These are phyloP conservation scores for Grantiella picta DNA, from an alignment of 2,113 vertebrate species.

Conservation along the genomic window DNA sequence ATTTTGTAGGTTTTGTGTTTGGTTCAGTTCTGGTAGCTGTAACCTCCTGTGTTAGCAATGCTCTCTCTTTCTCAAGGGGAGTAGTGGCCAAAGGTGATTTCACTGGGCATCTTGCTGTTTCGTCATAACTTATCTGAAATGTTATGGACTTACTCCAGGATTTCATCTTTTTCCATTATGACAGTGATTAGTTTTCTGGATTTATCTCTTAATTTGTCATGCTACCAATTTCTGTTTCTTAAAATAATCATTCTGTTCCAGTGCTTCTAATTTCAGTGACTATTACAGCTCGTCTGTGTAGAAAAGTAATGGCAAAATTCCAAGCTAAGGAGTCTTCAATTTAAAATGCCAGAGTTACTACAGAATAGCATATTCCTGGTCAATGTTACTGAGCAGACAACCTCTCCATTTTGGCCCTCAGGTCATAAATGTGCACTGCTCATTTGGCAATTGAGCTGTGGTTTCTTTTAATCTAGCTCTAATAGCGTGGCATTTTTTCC, in stretches of 20 bases:
- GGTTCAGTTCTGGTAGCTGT: neutral
- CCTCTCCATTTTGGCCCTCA: neutral
- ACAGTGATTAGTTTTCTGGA: neutral
- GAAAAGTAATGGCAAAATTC: neutral
- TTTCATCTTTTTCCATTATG: neutral
- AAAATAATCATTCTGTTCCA: neutral
- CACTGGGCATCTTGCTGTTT: neutral
- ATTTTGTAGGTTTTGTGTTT: neutral
- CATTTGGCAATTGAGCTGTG: neutral
- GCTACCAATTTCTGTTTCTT: slow-evolving; percentile 8
- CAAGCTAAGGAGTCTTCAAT: neutral
- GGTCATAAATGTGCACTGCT: neutral
- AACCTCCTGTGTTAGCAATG: neutral
- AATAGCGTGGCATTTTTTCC: neutral
- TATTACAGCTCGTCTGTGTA: neutral
- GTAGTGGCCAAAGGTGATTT: neutral
- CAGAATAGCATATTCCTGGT: neutral
- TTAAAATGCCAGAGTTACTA: neutral
- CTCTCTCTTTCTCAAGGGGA: neutral
- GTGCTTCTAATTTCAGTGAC: neutral
- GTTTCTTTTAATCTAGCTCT: neutral
- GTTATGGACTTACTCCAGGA: neutral
- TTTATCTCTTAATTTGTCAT: slow-evolving; percentile 12
- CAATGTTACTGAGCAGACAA: neutral
- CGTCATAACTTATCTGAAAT: neutral